A percentile compares a stretch with the other conserved stretches of the same genome.
Conservation (phyloP, 2,113 vertebrate genomes). For the Tenebrosternarchus preto region DNA sequence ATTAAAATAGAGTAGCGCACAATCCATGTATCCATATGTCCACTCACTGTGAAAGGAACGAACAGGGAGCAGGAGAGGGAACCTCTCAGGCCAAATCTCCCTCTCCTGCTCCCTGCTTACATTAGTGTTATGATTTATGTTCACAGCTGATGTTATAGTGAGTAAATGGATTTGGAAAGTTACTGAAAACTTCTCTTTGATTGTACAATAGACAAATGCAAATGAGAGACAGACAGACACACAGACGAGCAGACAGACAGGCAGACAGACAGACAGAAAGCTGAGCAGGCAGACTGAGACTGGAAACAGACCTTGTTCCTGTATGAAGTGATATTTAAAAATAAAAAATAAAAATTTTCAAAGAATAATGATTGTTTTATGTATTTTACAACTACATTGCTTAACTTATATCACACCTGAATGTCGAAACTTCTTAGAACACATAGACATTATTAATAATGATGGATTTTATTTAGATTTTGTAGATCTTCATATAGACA, state of each 20-base stretch:
- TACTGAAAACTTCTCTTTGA: not conserved
- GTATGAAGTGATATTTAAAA: conserved; percentile 79
- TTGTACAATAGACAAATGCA: conserved; percentile 25
- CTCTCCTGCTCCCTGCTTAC: conserved; percentile 31
- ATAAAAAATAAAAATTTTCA: conserved; percentile 70
- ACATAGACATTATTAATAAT: conserved; percentile 16
- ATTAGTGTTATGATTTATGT: conserved; percentile 1
- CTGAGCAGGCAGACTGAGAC: conserved; percentile 38
- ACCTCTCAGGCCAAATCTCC: conserved; percentile 10
- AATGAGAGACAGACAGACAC: conserved; percentile 46
- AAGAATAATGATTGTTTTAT: conserved; percentile 58
- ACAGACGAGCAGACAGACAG: too few relatives aligned
- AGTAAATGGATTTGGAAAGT: not conserved
- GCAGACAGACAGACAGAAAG: conserved; percentile 50
- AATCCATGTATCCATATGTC: conserved; percentile 27
- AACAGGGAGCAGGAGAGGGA: conserved; percentile 25
- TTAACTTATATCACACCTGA: conserved; percentile 31
- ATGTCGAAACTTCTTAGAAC: conserved; percentile 27
- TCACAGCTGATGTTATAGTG: not conserved
- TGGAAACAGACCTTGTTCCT: conserved; percentile 63
- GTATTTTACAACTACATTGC: conserved; percentile 42
- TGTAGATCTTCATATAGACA: conserved; percentile 37
- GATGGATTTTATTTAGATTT: conserved; percentile 37
- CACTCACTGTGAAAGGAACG: conserved; percentile 42
- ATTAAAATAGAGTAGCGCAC: not conserved